Evolutionary conservation across 2,113 vertebrate genomes (phyloP).

Genomic region (Micromys minutus): DNA sequence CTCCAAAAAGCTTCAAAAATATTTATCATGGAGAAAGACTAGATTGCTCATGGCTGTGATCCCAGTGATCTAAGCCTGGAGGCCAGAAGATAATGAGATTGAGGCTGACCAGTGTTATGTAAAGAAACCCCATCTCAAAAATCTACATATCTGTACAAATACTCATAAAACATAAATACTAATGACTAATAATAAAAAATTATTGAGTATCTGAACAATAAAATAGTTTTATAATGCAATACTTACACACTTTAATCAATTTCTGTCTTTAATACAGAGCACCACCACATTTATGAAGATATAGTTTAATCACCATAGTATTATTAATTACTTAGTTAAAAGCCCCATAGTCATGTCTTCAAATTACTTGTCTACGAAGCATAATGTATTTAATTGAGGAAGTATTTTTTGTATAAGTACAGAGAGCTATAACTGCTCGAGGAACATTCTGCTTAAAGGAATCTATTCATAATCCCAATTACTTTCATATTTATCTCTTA

Average conservation of each 20-base stretch:
- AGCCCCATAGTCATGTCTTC: background rate
- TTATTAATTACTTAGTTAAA: slow-evolving; percentile 15
- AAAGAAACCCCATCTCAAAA: background rate
- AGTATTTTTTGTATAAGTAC: background rate
- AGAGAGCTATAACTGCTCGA: background rate
- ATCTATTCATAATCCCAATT: background rate
- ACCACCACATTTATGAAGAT: slow-evolving; percentile 22
- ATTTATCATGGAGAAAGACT: background rate
- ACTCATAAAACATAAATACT: background rate
- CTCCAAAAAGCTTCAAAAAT: background rate
- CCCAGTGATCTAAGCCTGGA: background rate
- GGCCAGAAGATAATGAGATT: background rate
- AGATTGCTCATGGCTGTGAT: background rate
- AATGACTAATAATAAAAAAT: background rate
- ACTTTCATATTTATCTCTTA: background rate
- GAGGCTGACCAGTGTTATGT: fast-evolving
- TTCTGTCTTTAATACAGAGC: background rate
- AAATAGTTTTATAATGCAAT: background rate
- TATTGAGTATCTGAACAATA: background rate
- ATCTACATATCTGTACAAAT: background rate
- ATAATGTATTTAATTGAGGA: slow-evolving; percentile 6
- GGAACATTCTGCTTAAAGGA: background rate
- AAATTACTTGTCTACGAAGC: background rate
- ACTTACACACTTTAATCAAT: background rate
- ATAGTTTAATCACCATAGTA: background rate